Evolutionary conservation across 2,797 vertebrate genomes (phyloP).

Genomic region (Anguilla marmorata): DNA sequence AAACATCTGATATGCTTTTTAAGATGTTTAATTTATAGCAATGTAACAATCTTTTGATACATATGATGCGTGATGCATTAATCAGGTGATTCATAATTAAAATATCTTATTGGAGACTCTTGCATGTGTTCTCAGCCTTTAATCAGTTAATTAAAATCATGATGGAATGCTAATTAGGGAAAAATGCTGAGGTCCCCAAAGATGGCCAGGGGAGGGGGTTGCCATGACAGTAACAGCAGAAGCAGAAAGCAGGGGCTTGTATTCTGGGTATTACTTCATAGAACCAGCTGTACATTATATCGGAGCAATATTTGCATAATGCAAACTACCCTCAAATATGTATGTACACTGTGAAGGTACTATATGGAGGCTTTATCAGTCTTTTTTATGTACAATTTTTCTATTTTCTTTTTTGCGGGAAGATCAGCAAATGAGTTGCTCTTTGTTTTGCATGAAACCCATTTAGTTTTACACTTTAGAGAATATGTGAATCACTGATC

Average conservation of each 20-base stretch:
- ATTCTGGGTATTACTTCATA: not conserved
- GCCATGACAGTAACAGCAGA: not conserved
- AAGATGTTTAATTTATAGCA: not conserved
- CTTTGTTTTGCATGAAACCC: not conserved
- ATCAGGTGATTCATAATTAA: slow-evolving; percentile 18
- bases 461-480: not conserved
- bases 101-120: slow-evolving; percentile 19
- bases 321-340: not conserved
- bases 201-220: not conserved
- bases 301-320: not conserved
- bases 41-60: not conserved
- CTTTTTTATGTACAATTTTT: not conserved
- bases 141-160: slow-evolving; percentile 35
- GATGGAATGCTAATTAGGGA: slow-evolving; percentile 22
- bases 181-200: not conserved
- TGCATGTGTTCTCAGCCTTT: slow-evolving; percentile 10
- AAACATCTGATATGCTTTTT: slow-evolving; percentile 4
- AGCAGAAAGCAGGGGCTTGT: not conserved
- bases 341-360: not conserved
- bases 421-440: not conserved
- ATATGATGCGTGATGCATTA: not conserved
- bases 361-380: not conserved
- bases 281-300: not conserved
- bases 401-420: not conserved
- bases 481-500: not conserved